Evolutionary conservation across 2,113 vertebrate genomes (phyloP).

Genomic region (Phyllopteryx taeniolatus): DNA sequence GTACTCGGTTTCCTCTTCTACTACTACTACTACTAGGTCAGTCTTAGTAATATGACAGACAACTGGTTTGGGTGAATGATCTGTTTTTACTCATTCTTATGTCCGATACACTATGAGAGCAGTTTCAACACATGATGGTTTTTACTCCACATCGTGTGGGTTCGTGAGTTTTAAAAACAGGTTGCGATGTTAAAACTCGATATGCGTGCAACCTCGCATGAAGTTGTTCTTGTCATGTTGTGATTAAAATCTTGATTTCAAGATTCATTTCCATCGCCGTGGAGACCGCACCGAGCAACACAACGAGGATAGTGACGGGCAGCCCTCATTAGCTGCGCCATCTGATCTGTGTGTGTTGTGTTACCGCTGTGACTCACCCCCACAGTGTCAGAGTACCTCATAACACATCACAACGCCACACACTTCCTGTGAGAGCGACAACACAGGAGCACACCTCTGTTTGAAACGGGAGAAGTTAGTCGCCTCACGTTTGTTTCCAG

Average conservation of each 20-base stretch:
- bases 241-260: conserved; percentile 48
- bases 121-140: no score
- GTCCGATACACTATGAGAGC: no score
- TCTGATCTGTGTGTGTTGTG: conserved; percentile 46
- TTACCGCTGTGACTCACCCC: conserved; percentile 43
- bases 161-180: neutral
- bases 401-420: neutral
- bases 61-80: no score
- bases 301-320: conserved; percentile 52
- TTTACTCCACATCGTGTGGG: no score
- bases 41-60: no score
- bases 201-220: neutral
- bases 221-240: conserved; percentile 24
- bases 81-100: no score
- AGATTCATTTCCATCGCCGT: conserved; percentile 40
- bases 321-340: conserved; percentile 54
- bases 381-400: conserved; percentile 41
- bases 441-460: neutral
- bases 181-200: no score
- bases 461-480: conserved; percentile 25
- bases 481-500: conserved; percentile 16
- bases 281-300: conserved; percentile 42
- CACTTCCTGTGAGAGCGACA: neutral
- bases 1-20: no score
- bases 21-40: no score